Percentiles rank a stretch among this genome's conserved stretches.
These are phyloP conservation scores for Microcebus tavaratra DNA, from an alignment of 2,113 vertebrate species.

Conservation along the genomic window DNA sequence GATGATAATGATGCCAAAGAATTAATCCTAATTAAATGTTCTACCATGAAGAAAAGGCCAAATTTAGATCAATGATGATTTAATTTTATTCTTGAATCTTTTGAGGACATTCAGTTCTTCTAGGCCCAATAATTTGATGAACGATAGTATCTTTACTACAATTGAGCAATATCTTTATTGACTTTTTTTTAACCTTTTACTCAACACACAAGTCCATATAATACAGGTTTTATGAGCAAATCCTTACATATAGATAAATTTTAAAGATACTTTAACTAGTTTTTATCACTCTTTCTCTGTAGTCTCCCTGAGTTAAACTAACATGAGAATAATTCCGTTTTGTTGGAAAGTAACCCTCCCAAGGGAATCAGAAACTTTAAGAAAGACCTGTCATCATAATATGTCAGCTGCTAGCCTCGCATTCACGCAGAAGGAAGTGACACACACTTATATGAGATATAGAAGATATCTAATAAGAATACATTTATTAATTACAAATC, in stretches of 20 bases:
- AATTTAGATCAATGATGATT: slow-evolving; percentile 45
- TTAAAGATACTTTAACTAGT: slow-evolving; percentile 48
- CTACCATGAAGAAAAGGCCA: not conserved
- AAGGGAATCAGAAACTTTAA: not conserved
- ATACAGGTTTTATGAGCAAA: slow-evolving; percentile 44
- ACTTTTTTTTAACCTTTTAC: slow-evolving; percentile 4
- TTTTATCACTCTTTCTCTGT: not conserved
- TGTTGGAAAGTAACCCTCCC: not conserved
- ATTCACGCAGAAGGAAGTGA: not conserved
- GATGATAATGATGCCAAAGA: not conserved
- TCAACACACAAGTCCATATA: slow-evolving; percentile 11
- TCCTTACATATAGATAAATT: slow-evolving; percentile 40
- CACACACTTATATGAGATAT: not conserved
- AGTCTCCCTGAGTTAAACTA: slow-evolving; percentile 37
- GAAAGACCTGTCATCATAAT: not conserved
- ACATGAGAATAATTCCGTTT: not conserved
- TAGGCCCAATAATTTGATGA: slow-evolving; percentile 39
- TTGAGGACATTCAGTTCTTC: slow-evolving; percentile 58
- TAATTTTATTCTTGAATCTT: slow-evolving; percentile 52
- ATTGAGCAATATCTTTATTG: slow-evolving; percentile 42
- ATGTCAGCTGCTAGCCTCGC: not conserved
- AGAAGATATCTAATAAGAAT: slow-evolving; percentile 43
- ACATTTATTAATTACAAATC: not conserved
- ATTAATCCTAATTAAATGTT: slow-evolving; percentile 59
- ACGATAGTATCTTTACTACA: not conserved